Evolutionary conservation across 2,888 invertebrate genomes (phyloP).

Genomic region (Agriotes lineatus): DNA sequence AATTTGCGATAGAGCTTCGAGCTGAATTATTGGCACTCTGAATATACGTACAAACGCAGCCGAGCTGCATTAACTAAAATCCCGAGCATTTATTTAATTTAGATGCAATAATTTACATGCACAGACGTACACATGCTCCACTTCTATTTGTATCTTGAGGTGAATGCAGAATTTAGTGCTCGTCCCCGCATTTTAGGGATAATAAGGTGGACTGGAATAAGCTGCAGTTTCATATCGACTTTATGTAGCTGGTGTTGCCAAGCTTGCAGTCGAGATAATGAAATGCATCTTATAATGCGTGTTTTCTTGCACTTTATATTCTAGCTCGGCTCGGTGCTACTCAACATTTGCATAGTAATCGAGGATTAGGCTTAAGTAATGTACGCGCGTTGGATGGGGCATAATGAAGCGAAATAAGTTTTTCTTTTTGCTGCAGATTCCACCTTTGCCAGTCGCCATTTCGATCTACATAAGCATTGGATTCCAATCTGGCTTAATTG

Average conservation of each 20-base stretch:
- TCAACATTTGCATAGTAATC: conserved; percentile 59
- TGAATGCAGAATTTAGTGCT: conserved; percentile 9
- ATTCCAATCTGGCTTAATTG: background rate
- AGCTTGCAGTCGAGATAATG: conserved; percentile 46
- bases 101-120: conserved; percentile 9
- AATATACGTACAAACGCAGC: no score
- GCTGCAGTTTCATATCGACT: conserved; percentile 36
- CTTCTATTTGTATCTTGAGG: conserved; percentile 13
- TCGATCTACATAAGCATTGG: background rate
- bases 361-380: conserved; percentile 48
- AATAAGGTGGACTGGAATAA: conserved; percentile 22
- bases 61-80: background rate
- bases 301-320: conserved; percentile 54
- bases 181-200: conserved; percentile 16
- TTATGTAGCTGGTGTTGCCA: conserved; percentile 33
- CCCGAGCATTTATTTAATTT: background rate
- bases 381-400: conserved; percentile 22
- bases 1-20: no score
- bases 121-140: conserved; percentile 16
- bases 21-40: no score
- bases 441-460: background rate
- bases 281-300: conserved; percentile 49
- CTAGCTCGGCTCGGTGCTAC: conserved; percentile 48
- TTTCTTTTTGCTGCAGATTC: conserved; percentile 14
- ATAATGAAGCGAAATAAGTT: conserved; percentile 20